These are phyloP conservation scores for Microctenopoma lineatum DNA, from an alignment of 2,797 vertebrate species.

Conservation along the genomic window DNA sequence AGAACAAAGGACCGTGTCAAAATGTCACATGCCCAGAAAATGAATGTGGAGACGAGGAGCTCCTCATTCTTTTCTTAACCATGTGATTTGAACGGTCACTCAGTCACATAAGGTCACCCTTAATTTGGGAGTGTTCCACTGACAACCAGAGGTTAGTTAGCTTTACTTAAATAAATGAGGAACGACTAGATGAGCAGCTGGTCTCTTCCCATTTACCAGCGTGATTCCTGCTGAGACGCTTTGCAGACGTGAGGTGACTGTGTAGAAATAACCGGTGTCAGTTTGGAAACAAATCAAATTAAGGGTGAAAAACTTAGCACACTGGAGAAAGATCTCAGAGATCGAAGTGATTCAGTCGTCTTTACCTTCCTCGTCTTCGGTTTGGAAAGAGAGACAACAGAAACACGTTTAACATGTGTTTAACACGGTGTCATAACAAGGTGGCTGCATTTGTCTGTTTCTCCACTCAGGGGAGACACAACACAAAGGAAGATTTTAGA, in stretches of 20 bases:
- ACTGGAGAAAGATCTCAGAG: conserved; percentile 33
- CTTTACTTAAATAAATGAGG: not conserved
- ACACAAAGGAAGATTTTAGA: not conserved
- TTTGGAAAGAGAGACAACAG: conserved; percentile 52
- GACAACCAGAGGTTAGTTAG: conserved; percentile 36
- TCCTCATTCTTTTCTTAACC: conserved; percentile 64
- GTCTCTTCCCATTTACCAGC: not conserved
- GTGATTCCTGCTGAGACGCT: not conserved
- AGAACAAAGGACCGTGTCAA: conserved; percentile 48
- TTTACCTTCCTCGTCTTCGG: conserved; percentile 96
- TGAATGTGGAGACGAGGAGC: conserved; percentile 29
- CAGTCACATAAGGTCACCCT: conserved; percentile 62
- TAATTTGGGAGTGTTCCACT: conserved; percentile 69
- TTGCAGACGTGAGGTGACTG: conserved; percentile 3
- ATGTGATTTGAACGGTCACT: conserved; percentile 64
- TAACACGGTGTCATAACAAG: not conserved
- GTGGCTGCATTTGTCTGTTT: not conserved
- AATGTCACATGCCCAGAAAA: conserved; percentile 70
- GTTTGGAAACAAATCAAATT: conserved; percentile 69
- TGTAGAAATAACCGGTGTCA: conserved; percentile 35
- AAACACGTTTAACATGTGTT: conserved; percentile 42
- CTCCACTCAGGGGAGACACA: conserved; percentile 1
- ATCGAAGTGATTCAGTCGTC: conserved; percentile 48
- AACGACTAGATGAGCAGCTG: not conserved
- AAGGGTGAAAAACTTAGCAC: conserved; percentile 75